These are phyloP conservation scores for Nebria salina DNA, from an alignment of 2,888 invertebrate genomes.

Conservation along the genomic window DNA sequence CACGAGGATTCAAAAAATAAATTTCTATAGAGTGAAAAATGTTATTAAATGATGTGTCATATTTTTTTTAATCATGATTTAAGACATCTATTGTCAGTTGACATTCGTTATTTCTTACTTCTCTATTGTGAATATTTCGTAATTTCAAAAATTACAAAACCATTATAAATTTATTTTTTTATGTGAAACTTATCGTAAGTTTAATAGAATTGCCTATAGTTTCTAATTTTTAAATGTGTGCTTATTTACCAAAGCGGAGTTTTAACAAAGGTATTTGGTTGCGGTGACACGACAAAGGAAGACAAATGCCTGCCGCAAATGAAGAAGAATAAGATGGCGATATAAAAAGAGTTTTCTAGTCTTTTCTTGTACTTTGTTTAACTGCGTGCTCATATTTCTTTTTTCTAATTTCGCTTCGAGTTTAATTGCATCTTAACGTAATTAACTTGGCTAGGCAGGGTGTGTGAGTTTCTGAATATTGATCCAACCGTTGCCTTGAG, in stretches of 20 bases:
- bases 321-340: not conserved
- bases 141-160: not conserved
- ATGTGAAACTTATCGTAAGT: too few relatives aligned
- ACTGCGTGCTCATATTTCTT: constrained; percentile 31
- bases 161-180: too few relatives aligned
- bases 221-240: too few relatives aligned
- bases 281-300: not conserved
- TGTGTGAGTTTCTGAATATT: constrained; percentile 24
- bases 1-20: constrained; percentile 35
- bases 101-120: not conserved
- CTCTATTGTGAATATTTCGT: not conserved
- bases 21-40: constrained; percentile 10
- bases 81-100: not conserved
- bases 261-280: not conserved
- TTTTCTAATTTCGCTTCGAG: constrained; percentile 22
- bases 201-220: too few relatives aligned
- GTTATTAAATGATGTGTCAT: not conserved
- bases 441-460: constrained; percentile 22
- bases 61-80: not conserved
- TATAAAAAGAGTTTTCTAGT: not conserved
- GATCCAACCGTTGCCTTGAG: constrained; percentile 13
- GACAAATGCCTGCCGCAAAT: not conserved
- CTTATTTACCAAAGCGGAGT: not conserved
- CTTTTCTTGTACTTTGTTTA: constrained; percentile 21
- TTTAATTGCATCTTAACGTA: constrained; percentile 31